Evolutionary conservation across 2,113 vertebrate genomes (phyloP).

Genomic region (Scolopax mira): DNA sequence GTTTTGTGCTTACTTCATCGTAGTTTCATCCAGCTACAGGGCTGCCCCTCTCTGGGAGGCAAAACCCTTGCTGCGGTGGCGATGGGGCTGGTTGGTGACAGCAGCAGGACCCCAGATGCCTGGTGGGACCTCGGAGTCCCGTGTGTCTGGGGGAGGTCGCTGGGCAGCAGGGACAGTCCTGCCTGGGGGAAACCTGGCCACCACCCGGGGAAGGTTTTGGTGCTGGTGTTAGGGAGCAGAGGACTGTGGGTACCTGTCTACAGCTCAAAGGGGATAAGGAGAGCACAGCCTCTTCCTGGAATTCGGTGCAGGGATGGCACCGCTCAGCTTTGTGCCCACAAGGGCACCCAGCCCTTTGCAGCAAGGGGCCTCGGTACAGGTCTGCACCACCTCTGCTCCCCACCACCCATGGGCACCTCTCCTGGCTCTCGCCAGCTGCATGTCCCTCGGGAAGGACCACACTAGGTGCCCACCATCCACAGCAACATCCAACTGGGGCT

Average conservation of each 20-base stretch:
- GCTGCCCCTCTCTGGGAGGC: accelerated
- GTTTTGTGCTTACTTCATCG: accelerated
- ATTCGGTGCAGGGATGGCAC: background rate
- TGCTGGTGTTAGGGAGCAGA: background rate
- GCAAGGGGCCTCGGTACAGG: background rate
- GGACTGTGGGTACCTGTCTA: background rate
- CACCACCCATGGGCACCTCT: background rate
- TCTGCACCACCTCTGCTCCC: background rate
- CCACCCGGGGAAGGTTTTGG: background rate
- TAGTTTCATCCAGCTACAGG: background rate
- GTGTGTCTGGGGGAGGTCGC: accelerated
- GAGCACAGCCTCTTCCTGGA: background rate
- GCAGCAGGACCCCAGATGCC: background rate
- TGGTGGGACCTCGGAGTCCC: background rate
- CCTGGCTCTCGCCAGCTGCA: background rate
- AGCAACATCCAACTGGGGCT: background rate
- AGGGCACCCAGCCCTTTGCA: background rate
- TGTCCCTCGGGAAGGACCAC: accelerated
- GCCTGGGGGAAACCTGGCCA: background rate
- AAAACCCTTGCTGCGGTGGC: background rate
- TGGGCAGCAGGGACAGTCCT: background rate
- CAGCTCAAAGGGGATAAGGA: background rate
- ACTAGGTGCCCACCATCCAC: accelerated
- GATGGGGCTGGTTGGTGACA: accelerated
- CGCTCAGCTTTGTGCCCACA: background rate